phyloP scores from a whole-genome alignment of 2,888 invertebrate species.

The Eudasyphora cyanicolor region DNA sequence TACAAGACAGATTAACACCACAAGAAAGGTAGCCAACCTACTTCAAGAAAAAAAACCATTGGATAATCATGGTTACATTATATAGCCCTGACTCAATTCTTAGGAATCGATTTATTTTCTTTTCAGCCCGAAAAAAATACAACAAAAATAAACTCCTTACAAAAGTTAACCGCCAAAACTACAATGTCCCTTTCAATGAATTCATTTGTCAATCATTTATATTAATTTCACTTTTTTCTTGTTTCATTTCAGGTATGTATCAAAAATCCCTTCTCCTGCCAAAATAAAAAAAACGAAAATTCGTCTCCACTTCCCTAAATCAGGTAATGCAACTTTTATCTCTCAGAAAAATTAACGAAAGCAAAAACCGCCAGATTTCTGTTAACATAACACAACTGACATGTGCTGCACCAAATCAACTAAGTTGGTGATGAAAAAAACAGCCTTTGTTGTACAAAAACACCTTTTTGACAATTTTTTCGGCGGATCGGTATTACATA shows the following conservation, averaged over 20 bases:
- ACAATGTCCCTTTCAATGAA: slow-evolving; percentile 6
- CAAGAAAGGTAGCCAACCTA: neutral
- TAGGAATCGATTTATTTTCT: neutral
- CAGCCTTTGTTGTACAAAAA: slow-evolving; percentile 49
- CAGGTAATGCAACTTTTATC: slow-evolving; percentile 28
- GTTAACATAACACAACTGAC: neutral
- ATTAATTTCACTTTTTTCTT: slow-evolving; percentile 22
- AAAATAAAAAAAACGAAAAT: neutral
- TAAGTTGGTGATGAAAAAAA: neutral
- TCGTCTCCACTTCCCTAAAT: neutral
- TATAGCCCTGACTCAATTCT: neutral
- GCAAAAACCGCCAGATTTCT: neutral
- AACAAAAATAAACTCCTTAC: neutral
- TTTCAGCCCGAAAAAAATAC: neutral
- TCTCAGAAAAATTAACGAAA: slow-evolving; percentile 11
- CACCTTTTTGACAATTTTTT: slow-evolving; percentile 58
- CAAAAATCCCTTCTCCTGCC: neutral
- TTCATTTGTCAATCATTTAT: slow-evolving; percentile 33
- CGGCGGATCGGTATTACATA: slow-evolving; percentile 27
- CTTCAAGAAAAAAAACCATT: too few relatives aligned
- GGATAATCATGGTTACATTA: neutral
- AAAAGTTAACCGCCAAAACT: too few relatives aligned
- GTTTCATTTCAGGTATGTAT: slow-evolving; percentile 55
- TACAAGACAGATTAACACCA: neutral
- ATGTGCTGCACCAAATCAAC: neutral